Conservation (phyloP, 2,797 vertebrate genomes). For the Chelon auratus region DNA sequence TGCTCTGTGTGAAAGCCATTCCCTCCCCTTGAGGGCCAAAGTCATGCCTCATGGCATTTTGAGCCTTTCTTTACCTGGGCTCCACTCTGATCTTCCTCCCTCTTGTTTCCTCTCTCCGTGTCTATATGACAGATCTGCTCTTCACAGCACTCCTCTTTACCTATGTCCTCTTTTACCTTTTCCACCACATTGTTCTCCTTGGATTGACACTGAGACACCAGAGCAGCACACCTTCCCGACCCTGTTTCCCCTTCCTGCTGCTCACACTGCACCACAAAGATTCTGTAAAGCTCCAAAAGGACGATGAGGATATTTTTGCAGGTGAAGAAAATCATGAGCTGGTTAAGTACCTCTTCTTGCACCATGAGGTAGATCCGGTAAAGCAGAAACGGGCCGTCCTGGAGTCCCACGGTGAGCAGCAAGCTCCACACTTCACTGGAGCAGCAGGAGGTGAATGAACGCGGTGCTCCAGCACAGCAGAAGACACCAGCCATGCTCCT, state of each 20-base stretch:
- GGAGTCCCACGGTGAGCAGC: constrained; percentile 82
- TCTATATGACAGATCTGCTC: constrained; percentile 58
- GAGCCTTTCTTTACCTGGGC: constrained; percentile 54
- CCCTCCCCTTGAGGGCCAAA: constrained; percentile 29
- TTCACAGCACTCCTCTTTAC: constrained; percentile 26
- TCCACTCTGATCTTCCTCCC: constrained; percentile 48
- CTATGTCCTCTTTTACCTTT: constrained; percentile 10
- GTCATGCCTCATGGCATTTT: constrained; percentile 58
- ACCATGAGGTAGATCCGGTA: constrained; percentile 85
- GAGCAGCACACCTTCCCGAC: constrained; percentile 29
- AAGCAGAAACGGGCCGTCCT: constrained; percentile 84
- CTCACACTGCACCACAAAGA: constrained; percentile 81
- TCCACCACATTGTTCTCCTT: background rate
- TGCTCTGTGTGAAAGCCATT: constrained; percentile 41
- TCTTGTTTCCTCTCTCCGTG: constrained; percentile 16
- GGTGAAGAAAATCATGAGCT: constrained; percentile 86
- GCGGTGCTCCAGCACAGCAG: background rate
- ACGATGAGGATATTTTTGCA: constrained; percentile 87
- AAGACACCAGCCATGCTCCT: rapidly evolving
- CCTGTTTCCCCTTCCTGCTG: constrained; percentile 10
- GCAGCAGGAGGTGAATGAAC: constrained; percentile 63
- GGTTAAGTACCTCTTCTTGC: constrained; percentile 80
- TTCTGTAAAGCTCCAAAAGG: constrained; percentile 83
- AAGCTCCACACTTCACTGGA: constrained; percentile 83
- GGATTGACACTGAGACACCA: constrained; percentile 22